Conservation (phyloP, 2,797 vertebrate species). For the Ataeniobius toweri region DNA sequence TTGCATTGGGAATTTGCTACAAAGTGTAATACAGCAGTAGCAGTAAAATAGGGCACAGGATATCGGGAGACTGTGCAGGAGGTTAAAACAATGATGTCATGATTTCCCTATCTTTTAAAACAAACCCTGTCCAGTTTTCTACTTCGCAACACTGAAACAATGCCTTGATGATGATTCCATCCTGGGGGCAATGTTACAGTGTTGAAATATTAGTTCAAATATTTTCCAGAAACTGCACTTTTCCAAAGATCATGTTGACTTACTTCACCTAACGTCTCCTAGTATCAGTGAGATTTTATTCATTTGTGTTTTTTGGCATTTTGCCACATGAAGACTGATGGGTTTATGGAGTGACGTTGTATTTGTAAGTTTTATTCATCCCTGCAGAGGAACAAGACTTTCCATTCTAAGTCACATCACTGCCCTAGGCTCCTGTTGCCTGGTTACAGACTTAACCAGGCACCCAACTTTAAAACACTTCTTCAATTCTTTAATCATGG, state of each 20-base stretch:
- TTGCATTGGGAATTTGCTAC: conserved; percentile 29
- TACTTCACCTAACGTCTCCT: neutral
- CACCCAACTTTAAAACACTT: conserved; percentile 13
- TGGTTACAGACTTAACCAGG: conserved; percentile 53
- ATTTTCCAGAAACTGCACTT: neutral
- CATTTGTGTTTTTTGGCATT: neutral
- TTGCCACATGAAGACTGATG: neutral
- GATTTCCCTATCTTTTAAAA: neutral
- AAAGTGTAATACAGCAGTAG: conserved; percentile 34
- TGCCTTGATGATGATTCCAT: too few species aligned
- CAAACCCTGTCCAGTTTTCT: neutral
- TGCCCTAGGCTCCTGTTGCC: conserved; percentile 44
- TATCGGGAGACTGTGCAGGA: neutral
- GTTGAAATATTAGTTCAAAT: too few species aligned
- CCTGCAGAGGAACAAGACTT: neutral
- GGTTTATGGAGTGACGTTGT: neutral
- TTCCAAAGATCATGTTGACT: neutral
- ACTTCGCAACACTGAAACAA: neutral
- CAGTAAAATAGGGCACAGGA: conserved; percentile 46
- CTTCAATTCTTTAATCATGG: neutral
- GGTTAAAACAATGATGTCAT: neutral
- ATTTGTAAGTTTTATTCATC: conserved; percentile 19
- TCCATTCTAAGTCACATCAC: neutral
- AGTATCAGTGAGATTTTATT: neutral
- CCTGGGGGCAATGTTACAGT: too few species aligned